Percentiles rank a stretch among this genome's conserved stretches.
Conservation (phyloP, 2,797 vertebrate genomes). For the Urocyon cinereoargenteus region DNA sequence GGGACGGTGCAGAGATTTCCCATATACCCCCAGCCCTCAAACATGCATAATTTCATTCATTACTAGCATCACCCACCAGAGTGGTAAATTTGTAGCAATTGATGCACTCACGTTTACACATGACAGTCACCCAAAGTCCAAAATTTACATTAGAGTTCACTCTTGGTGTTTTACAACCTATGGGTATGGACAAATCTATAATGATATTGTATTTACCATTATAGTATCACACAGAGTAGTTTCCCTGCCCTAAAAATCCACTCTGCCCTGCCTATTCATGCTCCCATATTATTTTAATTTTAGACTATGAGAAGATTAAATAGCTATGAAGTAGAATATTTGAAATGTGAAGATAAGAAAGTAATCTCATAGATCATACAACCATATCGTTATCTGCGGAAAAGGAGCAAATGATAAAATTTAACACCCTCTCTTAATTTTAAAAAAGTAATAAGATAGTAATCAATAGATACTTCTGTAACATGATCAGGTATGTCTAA, state of each 20-base stretch:
- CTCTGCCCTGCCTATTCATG: not conserved
- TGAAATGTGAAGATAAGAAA: not conserved
- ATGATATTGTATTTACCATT: not conserved
- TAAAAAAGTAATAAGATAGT: not conserved
- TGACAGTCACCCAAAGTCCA: not conserved
- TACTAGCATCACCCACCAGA: not conserved
- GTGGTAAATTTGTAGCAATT: not conserved
- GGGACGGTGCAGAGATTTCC: not conserved
- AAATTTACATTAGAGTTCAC: not conserved
- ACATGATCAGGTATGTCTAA: not conserved
- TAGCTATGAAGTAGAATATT: slow-evolving; percentile 13
- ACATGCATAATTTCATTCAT: not conserved
- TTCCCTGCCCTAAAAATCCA: not conserved
- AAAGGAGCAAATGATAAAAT: slow-evolving; percentile 30
- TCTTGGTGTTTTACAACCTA: not conserved
- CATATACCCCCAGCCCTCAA: not conserved
- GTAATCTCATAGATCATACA: not conserved
- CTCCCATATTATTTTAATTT: not conserved
- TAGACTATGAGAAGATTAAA: not conserved
- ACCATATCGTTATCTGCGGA: not conserved
- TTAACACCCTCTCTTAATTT: not conserved
- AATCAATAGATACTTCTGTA: slow-evolving; percentile 18
- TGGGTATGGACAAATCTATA: not conserved
- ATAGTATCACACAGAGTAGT: not conserved
- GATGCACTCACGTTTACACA: not conserved